Evolutionary conservation across 2,113 vertebrate species (phyloP).

Genomic region (Sialia sialis): DNA sequence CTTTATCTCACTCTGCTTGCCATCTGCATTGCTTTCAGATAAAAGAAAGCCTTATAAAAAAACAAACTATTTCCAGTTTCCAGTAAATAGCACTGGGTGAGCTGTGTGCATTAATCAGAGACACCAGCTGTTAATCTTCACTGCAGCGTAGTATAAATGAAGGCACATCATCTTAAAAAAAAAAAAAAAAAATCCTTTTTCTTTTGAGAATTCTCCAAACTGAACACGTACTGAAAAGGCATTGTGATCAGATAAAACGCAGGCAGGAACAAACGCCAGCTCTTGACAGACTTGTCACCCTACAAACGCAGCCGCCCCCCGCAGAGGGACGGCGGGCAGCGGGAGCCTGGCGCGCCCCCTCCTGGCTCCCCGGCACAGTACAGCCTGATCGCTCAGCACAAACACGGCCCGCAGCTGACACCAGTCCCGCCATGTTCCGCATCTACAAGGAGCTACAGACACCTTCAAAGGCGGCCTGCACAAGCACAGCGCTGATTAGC

Average conservation of each 20-base stretch:
- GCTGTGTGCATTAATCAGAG: background rate
- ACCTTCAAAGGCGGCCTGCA: background rate
- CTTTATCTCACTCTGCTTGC: background rate
- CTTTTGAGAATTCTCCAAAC: background rate
- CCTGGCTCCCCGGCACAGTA: background rate
- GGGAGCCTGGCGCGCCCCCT: slow-evolving; percentile 5
- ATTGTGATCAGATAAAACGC: background rate
- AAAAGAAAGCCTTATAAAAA: background rate
- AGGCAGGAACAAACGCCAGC: background rate
- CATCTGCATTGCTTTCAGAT: background rate
- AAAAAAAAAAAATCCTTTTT: background rate
- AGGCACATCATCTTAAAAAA: background rate
- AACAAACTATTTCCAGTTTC: background rate
- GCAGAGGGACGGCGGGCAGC: background rate
- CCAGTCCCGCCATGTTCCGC: accelerated
- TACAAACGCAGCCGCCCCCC: background rate
- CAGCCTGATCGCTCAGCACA: background rate
- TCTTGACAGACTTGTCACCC: background rate
- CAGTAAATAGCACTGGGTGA: background rate
- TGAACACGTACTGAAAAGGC: background rate
- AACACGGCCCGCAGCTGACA: accelerated
- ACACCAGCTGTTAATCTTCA: slow-evolving; percentile 12
- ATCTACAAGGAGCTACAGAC: background rate
- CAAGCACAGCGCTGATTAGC: accelerated
- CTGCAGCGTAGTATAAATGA: background rate